Evolutionary conservation across 2,113 vertebrate genomes (phyloP).

Genomic region (Nerophis lumbriciformis): DNA sequence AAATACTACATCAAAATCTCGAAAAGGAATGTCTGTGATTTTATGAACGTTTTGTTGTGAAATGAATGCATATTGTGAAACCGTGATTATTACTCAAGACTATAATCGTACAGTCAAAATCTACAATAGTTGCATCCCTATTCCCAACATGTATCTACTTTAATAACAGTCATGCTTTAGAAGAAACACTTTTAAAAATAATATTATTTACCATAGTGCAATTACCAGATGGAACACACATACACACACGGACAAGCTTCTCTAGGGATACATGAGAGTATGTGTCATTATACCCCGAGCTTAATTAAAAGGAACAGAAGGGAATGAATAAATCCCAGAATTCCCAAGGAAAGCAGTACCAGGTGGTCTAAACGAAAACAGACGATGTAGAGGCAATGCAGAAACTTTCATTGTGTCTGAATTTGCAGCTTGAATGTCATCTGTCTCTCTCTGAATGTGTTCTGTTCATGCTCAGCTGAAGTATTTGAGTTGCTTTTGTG

Average conservation of each 20-base stretch:
- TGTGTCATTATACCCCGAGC: conserved; percentile 43
- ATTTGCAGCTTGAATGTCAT: conserved; percentile 6
- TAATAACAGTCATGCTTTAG: no score
- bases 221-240: not conserved
- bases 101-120: no score
- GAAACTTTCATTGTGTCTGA: conserved; percentile 21
- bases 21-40: no score
- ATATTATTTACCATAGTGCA: no score
- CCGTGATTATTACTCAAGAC: no score
- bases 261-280: conserved; percentile 34
- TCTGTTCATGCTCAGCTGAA: conserved; percentile 5
- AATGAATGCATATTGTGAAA: no score
- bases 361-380: not conserved
- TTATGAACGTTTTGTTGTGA: no score
- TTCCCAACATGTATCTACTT: no score
- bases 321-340: not conserved
- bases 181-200: no score
- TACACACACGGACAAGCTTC: conserved; percentile 15
- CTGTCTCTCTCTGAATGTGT: conserved; percentile 9
- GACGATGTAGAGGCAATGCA: conserved; percentile 13
- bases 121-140: no score
- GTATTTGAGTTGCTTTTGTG: conserved; percentile 19
- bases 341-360: not conserved
- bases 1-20: no score
- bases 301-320: conserved; percentile 41